phyloP scores from a whole-genome alignment of 2,113 vertebrate species.

The Ptilorrhoa leucosticta region DNA sequence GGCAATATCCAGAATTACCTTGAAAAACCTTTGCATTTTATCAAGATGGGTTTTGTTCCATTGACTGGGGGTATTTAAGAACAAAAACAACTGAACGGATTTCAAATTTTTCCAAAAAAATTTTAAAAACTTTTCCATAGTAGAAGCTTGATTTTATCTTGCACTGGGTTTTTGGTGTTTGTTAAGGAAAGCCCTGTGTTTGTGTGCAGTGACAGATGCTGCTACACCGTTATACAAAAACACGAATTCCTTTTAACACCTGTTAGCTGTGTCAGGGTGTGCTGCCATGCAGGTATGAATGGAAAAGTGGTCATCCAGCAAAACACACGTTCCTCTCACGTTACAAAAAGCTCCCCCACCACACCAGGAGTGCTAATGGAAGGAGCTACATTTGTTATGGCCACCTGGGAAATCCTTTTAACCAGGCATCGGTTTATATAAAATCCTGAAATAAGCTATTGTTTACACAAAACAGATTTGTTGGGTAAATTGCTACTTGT shows the following conservation, averaged over 20 bases:
- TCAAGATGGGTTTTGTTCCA: background rate
- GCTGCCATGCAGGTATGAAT: background rate
- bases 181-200: background rate
- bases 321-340: background rate
- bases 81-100: background rate
- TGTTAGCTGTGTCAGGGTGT: background rate
- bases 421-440: background rate
- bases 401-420: background rate
- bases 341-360: background rate
- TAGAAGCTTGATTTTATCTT: background rate
- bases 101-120: background rate
- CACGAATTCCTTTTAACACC: background rate
- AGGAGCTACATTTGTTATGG: background rate
- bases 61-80: background rate
- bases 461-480: background rate
- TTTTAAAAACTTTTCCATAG: background rate
- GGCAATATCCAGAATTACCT: background rate
- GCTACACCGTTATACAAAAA: rapidly evolving
- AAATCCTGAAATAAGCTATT: background rate
- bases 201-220: background rate
- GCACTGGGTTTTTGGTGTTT: background rate
- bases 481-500: background rate
- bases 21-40: background rate
- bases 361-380: background rate
- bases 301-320: background rate